Evolutionary conservation across 2,888 invertebrate genomes (phyloP), one percentile per base, ranked within the genome.

Genomic region (Crepidodera aurea): DNA sequence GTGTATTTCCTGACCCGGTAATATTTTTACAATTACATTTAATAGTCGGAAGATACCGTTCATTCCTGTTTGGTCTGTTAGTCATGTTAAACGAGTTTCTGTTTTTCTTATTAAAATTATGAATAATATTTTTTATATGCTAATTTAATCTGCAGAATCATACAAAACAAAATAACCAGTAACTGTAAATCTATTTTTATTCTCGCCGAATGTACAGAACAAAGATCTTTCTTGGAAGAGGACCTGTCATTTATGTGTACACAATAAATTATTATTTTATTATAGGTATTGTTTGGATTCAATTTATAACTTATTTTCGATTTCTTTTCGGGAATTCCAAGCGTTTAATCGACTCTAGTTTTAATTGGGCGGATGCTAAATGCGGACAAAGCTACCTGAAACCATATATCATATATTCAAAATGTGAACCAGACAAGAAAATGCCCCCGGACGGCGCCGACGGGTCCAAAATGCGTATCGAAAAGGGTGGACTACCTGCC

Each of bases 1-100:
- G 51, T 37, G 50, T 27, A 16, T 15, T 50, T 50, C 50, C 50
- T 50, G 50, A 50, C 7, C 4, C 1, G 18, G 16, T 2, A 50
- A 7, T 32, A 27, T 19, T 51, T 10, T 7, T 18, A 39, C 18
- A 32, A 50, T 50, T 50, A 32, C 16, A 13, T 6, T n/a, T 29
- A 16, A 32, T 32, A 50, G 12, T 29, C 32, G 7, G 13, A 19
- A 44, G n/a, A 10, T 50, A 50, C 50, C 32, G 50, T 50, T 25
- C 12, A 12, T 46, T 50, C n/a, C 2, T 32, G n/a, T 32, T 4
- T 32, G 50, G 32, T 50, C 50, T 50, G 50, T 18, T 50, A 18
- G 15, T 2, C 50, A 50, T 50, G 29, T 32, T 16, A 50, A 50
- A 19, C 50, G 50, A 18, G 12, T 7, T 12, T 46, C 25, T 46